A percentile compares a stretch with the other conserved stretches of the same genome.
These are phyloP conservation scores for Microctonus aethiopoides DNA, from an alignment of 2,888 invertebrate genomes.

Conservation along the genomic window DNA sequence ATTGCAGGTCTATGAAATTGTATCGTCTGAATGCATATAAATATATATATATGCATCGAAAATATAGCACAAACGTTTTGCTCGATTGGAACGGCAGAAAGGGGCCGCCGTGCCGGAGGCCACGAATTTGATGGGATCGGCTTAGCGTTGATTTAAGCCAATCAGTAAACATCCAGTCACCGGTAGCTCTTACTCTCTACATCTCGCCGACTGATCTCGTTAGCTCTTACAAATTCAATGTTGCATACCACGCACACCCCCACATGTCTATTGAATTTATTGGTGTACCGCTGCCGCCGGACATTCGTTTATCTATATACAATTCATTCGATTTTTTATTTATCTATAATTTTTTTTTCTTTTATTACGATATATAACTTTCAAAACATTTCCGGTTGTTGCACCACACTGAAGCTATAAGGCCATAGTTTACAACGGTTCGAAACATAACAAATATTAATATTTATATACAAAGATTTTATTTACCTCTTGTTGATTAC, in stretches of 20 bases:
- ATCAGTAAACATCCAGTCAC: conserved; percentile 64
- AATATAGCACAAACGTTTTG: conserved; percentile 30
- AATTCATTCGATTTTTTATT: conserved; percentile 25
- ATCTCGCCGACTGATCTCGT: conserved; percentile 63
- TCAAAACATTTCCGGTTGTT: neutral
- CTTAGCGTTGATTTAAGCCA: conserved; percentile 67
- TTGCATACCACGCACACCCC: conserved; percentile 53
- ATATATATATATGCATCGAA: conserved; percentile 29
- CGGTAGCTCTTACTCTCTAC: conserved; percentile 48
- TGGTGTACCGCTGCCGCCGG: neutral
- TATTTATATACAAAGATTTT: neutral
- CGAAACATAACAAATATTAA: conserved; percentile 4
- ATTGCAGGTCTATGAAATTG: conserved; percentile 20
- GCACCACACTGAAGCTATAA: neutral
- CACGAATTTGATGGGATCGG: conserved; percentile 63
- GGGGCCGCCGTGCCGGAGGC: conserved; percentile 51
- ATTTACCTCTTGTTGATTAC: neutral
- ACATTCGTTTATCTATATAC: conserved; percentile 30
- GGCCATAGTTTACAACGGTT: neutral
- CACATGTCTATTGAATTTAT: conserved; percentile 36
- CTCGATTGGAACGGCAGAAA: conserved; percentile 46
- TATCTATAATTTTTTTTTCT: conserved; percentile 5
- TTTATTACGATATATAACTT: neutral
- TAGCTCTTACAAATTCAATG: conserved; percentile 64
- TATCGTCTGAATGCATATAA: conserved; percentile 30